Percentiles rank a stretch among this genome's conserved stretches.
Evolutionary conservation across 2,797 vertebrate genomes (phyloP).

Genomic region (Sparus aurata): DNA sequence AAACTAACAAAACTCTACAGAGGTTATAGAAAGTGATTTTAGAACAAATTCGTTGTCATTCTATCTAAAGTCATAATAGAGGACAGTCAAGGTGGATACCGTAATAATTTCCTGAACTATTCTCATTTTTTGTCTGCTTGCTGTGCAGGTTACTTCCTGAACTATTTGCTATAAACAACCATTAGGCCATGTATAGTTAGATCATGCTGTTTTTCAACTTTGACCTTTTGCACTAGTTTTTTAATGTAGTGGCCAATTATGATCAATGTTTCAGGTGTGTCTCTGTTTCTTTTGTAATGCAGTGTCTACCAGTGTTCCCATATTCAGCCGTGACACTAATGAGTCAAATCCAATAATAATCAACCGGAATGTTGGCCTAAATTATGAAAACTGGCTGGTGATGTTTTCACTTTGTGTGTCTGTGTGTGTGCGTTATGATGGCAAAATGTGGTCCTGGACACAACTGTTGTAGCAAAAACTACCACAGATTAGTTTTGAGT

Average conservation of each 20-base stretch:
- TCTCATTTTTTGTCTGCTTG: no score
- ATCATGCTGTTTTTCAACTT: not conserved
- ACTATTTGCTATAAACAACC: not conserved
- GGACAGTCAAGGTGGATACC: not conserved
- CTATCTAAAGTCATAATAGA: not conserved
- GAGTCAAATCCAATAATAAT: constrained; percentile 3
- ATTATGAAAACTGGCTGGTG: constrained; percentile 3
- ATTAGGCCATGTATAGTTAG: not conserved
- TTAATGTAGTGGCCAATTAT: not conserved
- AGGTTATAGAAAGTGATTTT: not conserved
- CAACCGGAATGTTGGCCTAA: constrained; percentile 1
- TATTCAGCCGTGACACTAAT: constrained; percentile 8
- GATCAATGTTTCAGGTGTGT: not conserved
- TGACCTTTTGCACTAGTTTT: not conserved
- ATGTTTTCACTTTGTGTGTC: no score
- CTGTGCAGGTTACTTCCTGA: not conserved
- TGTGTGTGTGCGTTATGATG: no score
- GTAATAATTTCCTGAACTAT: not conserved
- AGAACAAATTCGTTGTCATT: not conserved
- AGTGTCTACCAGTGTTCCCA: not conserved
- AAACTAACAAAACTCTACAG: not conserved
- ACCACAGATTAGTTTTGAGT: no score
- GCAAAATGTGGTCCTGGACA: no score
- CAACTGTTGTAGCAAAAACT: no score
- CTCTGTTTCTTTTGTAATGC: not conserved